Conservation (phyloP, 2,888 invertebrate genomes). For the Nomada lathburiana region DNA sequence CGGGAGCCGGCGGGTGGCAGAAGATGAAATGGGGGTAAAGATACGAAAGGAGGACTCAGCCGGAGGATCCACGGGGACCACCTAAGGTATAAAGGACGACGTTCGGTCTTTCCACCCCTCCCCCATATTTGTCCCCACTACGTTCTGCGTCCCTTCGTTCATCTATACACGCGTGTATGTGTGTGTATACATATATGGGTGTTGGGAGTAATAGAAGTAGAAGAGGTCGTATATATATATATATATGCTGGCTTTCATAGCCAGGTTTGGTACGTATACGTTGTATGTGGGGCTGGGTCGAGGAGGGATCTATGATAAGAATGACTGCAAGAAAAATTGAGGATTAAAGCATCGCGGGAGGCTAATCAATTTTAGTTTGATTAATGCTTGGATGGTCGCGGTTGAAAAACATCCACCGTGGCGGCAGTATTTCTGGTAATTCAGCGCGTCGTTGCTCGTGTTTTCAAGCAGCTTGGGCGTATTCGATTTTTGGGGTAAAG, state of each 20-base stretch:
- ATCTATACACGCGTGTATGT: neutral
- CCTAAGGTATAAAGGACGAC: constrained; percentile 81
- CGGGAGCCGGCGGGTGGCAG: constrained; percentile 68
- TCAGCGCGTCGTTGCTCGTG: neutral
- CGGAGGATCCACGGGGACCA: constrained; percentile 80
- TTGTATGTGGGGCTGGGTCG: constrained; percentile 25
- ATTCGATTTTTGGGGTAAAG: no score
- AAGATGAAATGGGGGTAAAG: constrained; percentile 75
- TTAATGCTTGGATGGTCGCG: constrained; percentile 30
- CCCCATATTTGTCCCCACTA: constrained; percentile 70
- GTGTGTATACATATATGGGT: neutral
- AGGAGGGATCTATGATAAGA: constrained; percentile 45
- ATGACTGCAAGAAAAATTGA: constrained; percentile 49
- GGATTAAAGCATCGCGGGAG: constrained; percentile 44
- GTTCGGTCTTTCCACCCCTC: constrained; percentile 78
- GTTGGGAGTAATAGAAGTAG: neutral
- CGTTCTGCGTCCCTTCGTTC: constrained; percentile 53
- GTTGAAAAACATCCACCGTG: neutral
- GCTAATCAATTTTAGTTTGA: constrained; percentile 43
- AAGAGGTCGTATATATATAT: constrained; percentile 11
- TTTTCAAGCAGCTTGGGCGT: neutral
- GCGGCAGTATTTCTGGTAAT: neutral
- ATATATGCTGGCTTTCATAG: constrained; percentile 12
- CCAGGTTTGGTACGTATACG: constrained; percentile 12
- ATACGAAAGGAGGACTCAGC: constrained; percentile 80